Base-by-base conservation (phyloP, 2,797 vertebrate species). In the Thalassophryne amazonica region DNA sequence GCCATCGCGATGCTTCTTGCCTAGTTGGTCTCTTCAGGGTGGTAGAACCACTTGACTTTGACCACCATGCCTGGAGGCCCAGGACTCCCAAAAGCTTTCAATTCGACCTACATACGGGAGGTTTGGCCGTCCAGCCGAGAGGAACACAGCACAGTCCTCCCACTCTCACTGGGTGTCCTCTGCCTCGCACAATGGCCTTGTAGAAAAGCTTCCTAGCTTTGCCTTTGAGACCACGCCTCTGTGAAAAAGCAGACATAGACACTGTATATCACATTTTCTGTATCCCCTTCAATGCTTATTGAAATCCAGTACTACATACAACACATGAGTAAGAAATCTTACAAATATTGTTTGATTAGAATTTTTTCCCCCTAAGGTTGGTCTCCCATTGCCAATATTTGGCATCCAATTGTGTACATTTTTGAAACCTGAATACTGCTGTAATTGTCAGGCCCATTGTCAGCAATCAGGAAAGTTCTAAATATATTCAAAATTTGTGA, bases 11-110 rank as follows among this genome's bases (percentile, higher is more conserved):
- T 94, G 94, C 66, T 94, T 91, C 86, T 98, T 98, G 56, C 94
- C 95, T 42, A 96, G 76, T 94, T 97, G 69, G 97, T 98, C 82
- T 99, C 96, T 81, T 99, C 95, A 0, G 96, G 96, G 76, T 99
- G 97, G 84, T 99, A 99, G 88, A 99, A 99, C 97, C 97, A 99
- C 76, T 98, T 98, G 45, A 98, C 95, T 80, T 93, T 94, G 37
- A 98, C 96, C 68, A 99, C 95, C 97, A 99, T 99, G 86, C 90
- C n/a, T 96, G 83, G 91, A 93, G 60, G 92, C 94, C 97, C 97
- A 99, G 0, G 97, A 97, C 80, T 99, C 96, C 96, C 97, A 99
- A 80, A 99, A 91, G 90, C 92, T 98, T 87, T 99, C 94, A 5
- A 99, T 98, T 81, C 94, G 94, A 46, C 97, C 97, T 3, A 99